Evolutionary conservation across 2,113 vertebrate genomes (phyloP).

Genomic region (Cryptotis parvus): DNA sequence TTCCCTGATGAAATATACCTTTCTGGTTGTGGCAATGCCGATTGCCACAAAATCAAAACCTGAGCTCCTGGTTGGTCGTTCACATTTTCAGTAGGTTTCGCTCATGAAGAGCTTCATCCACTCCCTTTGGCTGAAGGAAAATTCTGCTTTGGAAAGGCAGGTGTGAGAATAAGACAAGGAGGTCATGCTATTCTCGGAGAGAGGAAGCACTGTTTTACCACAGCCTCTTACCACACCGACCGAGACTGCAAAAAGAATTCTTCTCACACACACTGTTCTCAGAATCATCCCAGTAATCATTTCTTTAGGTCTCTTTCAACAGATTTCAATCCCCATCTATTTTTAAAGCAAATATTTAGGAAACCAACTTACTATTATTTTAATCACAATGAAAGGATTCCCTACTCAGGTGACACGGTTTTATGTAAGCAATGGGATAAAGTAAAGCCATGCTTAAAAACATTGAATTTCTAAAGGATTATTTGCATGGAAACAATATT

Average conservation of each 20-base stretch:
- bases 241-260: conserved; percentile 42
- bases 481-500: not conserved
- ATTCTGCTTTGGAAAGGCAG: conserved; percentile 31
- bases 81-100: not conserved
- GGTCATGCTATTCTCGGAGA: conserved; percentile 71
- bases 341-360: not conserved
- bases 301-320: conserved; percentile 63
- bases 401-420: not conserved
- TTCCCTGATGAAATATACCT: not conserved
- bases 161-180: conserved; percentile 74
- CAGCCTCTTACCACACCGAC: conserved; percentile 72
- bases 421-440: not conserved
- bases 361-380: not conserved
- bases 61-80: not conserved
- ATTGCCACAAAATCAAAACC: not conserved
- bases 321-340: conserved; percentile 13
- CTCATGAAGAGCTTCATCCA: not conserved
- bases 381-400: not conserved
- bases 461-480: not conserved
- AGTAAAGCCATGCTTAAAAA: not conserved
- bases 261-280: conserved; percentile 68
- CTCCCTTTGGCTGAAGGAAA: not conserved
- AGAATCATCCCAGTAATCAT: conserved; percentile 68
- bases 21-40: not conserved
- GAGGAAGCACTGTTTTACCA: conserved; percentile 80